A percentile compares a stretch with the other conserved stretches of the same genome.
These are phyloP conservation scores for Mesopsocus fuscifrons DNA, from an alignment of 2,888 invertebrate species.

Conservation along the genomic window DNA sequence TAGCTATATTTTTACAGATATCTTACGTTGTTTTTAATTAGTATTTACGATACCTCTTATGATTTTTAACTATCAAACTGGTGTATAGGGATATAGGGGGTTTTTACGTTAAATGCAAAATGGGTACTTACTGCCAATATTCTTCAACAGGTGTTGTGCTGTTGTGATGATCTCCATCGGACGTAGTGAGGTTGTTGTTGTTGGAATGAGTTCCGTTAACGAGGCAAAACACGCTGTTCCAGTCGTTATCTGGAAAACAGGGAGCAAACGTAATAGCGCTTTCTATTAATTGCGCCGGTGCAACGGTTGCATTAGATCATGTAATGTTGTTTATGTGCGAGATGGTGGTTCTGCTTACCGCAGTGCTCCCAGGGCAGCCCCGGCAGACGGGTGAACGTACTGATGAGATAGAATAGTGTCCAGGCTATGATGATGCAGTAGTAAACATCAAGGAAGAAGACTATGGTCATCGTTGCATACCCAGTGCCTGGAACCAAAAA, in stretches of 20 bases:
- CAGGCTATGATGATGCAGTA: constrained; percentile 61
- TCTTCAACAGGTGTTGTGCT: constrained; percentile 33
- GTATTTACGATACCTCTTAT: too few relatives aligned
- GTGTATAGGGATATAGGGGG: too few relatives aligned
- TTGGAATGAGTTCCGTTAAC: constrained; percentile 19
- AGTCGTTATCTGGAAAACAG: constrained; percentile 36
- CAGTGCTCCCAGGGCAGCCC: constrained; percentile 42
- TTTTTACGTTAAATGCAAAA: too few relatives aligned
- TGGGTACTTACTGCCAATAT: constrained; percentile 33
- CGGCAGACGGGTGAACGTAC: constrained; percentile 35
- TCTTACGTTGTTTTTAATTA: not conserved
- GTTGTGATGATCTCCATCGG: not conserved
- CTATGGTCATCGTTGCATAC: constrained; percentile 55
- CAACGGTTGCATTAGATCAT: too few relatives aligned
- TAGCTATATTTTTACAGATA: not conserved
- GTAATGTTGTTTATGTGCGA: too few relatives aligned
- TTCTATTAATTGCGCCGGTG: too few relatives aligned
- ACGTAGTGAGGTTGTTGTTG: not conserved
- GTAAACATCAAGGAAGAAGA: constrained; percentile 54
- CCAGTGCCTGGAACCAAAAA: constrained; percentile 36
- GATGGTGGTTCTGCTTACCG: too few relatives aligned
- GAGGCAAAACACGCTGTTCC: constrained; percentile 40
- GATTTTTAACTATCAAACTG: too few relatives aligned
- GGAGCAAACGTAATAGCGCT: too few relatives aligned
- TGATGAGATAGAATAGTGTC: constrained; percentile 49